phyloP scores from a whole-genome alignment of 2,888 invertebrate genomes.

The Microchrysa polita region DNA sequence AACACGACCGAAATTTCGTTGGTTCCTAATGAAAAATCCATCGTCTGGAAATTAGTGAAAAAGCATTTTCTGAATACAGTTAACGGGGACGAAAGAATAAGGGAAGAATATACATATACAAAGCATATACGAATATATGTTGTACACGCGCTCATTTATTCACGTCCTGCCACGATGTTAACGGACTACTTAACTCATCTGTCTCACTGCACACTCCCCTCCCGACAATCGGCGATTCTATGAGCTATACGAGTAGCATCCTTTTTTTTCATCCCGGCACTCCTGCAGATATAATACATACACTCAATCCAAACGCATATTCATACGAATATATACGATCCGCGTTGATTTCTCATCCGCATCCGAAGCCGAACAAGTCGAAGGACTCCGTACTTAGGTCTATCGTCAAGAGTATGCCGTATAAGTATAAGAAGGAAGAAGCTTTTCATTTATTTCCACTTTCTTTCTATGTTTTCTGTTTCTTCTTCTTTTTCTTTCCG shows the following conservation, averaged over 20 bases:
- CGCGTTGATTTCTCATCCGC: conserved; percentile 42
- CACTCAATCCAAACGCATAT: conserved; percentile 34
- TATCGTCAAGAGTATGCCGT: conserved; percentile 29
- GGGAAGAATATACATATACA: not conserved
- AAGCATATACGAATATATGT: not conserved
- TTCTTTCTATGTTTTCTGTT: conserved; percentile 40
- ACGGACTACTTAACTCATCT: conserved; percentile 30
- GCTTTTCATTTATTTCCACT: conserved; percentile 44
- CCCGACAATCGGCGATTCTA: not conserved
- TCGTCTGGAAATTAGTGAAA: conserved; percentile 51
- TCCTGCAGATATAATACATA: too few species aligned
- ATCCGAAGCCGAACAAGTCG: conserved; percentile 16
- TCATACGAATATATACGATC: conserved; percentile 36
- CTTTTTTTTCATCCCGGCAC: conserved; percentile 2
- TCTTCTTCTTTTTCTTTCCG: conserved; percentile 17
- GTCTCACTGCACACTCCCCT: conserved; percentile 20
- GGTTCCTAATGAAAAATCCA: conserved; percentile 50
- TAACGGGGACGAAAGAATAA: conserved; percentile 13
- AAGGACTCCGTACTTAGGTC: conserved; percentile 40
- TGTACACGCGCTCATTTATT: conserved; percentile 33
- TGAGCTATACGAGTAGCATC: conserved; percentile 4
- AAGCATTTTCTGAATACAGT: conserved; percentile 19
- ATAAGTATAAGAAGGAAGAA: conserved; percentile 35
- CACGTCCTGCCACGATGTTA: conserved; percentile 45
- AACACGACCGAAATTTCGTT: conserved; percentile 38